These are phyloP conservation scores for Ichneumon xanthorius DNA, from an alignment of 2,888 invertebrate genomes.

Conservation along the genomic window DNA sequence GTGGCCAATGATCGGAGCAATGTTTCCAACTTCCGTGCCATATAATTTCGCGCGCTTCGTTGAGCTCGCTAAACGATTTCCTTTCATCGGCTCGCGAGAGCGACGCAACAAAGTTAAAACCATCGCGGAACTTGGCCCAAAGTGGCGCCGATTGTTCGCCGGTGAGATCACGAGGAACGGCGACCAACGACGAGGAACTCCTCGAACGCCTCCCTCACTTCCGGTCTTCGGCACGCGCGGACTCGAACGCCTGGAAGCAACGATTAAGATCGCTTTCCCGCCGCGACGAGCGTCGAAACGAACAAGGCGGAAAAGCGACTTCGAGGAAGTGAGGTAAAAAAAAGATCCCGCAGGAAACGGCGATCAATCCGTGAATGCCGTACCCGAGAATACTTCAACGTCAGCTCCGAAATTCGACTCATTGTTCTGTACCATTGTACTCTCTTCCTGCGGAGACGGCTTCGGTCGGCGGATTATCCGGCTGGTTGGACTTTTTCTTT, in stretches of 20 bases:
- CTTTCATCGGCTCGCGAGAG: no score
- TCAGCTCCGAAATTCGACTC: slow-evolving; percentile 43
- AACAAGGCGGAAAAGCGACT: no score
- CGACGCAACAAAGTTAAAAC: no score
- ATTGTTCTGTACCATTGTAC: slow-evolving; percentile 55
- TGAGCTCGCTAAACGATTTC: no score
- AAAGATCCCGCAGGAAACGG: slow-evolving; percentile 16
- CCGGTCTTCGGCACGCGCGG: slow-evolving; percentile 65
- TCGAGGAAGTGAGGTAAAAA: no score
- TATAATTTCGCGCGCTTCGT: no score
- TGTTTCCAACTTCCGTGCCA: no score
- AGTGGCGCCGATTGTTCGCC: no score
- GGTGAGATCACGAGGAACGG: not conserved
- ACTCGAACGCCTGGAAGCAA: slow-evolving; percentile 63
- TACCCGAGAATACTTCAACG: slow-evolving; percentile 34
- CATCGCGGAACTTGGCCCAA: no score
- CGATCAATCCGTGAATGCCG: slow-evolving; percentile 38
- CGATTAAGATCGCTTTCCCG: slow-evolving; percentile 79
- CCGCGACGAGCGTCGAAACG: slow-evolving; percentile 31
- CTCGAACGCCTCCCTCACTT: slow-evolving; percentile 31
- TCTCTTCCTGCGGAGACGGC: slow-evolving; percentile 1
- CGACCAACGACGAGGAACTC: slow-evolving; percentile 1
- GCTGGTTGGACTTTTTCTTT: not conserved
- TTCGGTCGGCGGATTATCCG: not conserved
- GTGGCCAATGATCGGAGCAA: no score